Evolutionary conservation across 1,140 invertebrate species (phyloP).

Genomic region (Thaumatotibia leucotreta): DNA sequence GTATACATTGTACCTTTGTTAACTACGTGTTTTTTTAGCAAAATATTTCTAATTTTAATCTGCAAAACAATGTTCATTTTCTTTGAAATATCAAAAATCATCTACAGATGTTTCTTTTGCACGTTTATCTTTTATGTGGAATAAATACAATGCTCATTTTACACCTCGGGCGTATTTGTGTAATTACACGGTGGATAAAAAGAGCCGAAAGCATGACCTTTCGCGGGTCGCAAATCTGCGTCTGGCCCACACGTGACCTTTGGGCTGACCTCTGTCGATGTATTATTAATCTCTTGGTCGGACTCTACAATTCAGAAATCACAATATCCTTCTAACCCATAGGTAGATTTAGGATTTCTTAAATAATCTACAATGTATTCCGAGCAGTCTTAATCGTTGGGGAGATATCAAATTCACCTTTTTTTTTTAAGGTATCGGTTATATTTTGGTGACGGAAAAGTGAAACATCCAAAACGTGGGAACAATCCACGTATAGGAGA

Average conservation of each 20-base stretch:
- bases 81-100: slow-evolving; percentile 7
- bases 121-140: not conserved
- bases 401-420: no score
- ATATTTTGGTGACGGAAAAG: no score
- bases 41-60: no score
- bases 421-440: no score
- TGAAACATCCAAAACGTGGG: no score
- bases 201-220: slow-evolving; percentile 44
- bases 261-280: slow-evolving; percentile 41
- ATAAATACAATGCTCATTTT: slow-evolving; percentile 15
- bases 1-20: slow-evolving; percentile 21
- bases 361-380: no score
- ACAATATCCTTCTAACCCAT: not conserved
- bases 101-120: slow-evolving; percentile 26
- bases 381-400: no score
- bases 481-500: no score
- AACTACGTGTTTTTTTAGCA: slow-evolving; percentile 27
- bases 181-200: slow-evolving; percentile 18
- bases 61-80: not conserved
- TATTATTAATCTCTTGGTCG: slow-evolving; percentile 46
- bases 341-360: no score
- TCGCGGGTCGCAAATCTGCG: slow-evolving; percentile 36
- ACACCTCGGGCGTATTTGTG: not conserved
- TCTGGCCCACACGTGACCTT: slow-evolving; percentile 46
- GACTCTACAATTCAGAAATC: not conserved